Base-by-base conservation (phyloP, 2,113 vertebrate species). In the Hassar affinis region DNA sequence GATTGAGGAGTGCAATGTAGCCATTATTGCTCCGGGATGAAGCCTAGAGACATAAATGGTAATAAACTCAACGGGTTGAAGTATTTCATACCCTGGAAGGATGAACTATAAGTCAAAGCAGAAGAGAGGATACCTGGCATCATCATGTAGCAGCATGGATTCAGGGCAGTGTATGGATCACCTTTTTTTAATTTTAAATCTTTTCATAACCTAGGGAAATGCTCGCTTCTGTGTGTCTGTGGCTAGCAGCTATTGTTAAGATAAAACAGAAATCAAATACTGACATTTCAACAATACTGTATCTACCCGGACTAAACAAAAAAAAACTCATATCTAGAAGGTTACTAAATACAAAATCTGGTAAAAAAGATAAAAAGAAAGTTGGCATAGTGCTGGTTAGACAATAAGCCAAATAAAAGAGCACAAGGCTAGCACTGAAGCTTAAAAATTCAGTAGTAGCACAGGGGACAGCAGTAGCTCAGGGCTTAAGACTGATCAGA, bases 41-140 rank as follows among this genome's bases (percentile, higher is more conserved):
- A 35, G 74, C 74, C 51, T 38, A 25, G 15, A 35, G 51, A 56
- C 51, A 22, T 56, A 38, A 54, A 77, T 56, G 49, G 51, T 77
- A 56, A 77, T 56, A 77, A 77, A 35, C 51, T 56, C 51, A 14
- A 77, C 18, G 12, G 15, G 59, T 47, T 86, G 25, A 33, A 72
- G 61, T 57, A 45, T 78, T 83, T 81, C 45, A 78, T 54, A 74
- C 30, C 42, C 8, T 27, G 62, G 68, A 74, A 80, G 64, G 71
- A 78, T 85, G 74, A 81, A 74, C 54, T 84, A 74, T 83, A 79
- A 81, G 80, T 86, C 78, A 88, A 61, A 80, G 47, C 66, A 66
- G 57, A 62, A 84, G 33, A 78, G 64, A 27, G 4, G n/a, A 47
- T 56, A 5, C 61, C 22, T 82, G 83, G 59, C 33, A 61, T 49